phyloP scores from a whole-genome alignment of 2,888 invertebrate genomes.

The Adelphocoris suturalis region DNA sequence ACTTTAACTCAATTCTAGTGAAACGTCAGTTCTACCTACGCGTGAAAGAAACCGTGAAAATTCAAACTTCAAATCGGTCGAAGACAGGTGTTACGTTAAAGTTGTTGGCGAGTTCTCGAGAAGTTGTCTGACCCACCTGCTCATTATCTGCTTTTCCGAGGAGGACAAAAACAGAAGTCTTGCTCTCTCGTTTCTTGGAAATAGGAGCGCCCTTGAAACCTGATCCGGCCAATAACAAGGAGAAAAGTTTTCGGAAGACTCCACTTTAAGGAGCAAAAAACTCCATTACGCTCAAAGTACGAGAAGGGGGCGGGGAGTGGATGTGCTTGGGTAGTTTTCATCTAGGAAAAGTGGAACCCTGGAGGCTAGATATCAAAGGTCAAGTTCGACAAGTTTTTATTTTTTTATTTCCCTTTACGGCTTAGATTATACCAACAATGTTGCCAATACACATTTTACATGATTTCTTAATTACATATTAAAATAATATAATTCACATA shows the following conservation, averaged over 20 bases:
- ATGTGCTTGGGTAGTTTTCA: neutral
- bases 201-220: neutral
- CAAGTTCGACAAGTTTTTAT: too few species aligned
- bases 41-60: too few species aligned
- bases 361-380: too few species aligned
- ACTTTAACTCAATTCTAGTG: too few species aligned
- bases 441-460: too few species aligned
- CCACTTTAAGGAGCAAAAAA: neutral
- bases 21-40: too few species aligned
- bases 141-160: neutral
- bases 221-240: slow-evolving; percentile 31
- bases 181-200: neutral
- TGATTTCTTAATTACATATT: too few species aligned
- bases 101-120: neutral
- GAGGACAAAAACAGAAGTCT: neutral
- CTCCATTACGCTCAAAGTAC: slow-evolving; percentile 9
- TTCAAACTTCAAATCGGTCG: neutral
- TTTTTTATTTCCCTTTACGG: too few species aligned
- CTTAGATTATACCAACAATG: too few species aligned
- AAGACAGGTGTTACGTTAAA: neutral
- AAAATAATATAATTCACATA: too few species aligned
- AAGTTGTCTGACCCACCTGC: neutral
- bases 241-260: neutral
- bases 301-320: neutral
- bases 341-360: neutral